A percentile compares a stretch with the other conserved stretches of the same genome.
Evolutionary conservation across 2,113 vertebrate species (phyloP).

Genomic region (Raphicerus campestris): DNA sequence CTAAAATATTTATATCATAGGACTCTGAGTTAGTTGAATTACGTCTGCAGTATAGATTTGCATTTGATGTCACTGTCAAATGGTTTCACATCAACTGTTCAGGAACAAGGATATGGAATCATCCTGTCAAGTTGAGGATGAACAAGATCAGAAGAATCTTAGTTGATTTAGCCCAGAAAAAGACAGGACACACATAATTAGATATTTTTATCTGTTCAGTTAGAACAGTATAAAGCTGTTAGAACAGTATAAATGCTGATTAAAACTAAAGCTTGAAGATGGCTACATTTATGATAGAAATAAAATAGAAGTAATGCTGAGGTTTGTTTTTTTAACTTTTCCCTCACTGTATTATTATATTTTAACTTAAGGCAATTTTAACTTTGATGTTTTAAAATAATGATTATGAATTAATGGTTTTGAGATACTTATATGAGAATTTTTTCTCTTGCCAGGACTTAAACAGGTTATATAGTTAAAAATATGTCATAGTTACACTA

Average conservation of each 20-base stretch:
- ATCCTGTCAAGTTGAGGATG: neutral
- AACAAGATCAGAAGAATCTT: neutral
- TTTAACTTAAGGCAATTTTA: slow-evolving; percentile 4
- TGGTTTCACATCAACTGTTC: neutral
- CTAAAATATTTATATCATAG: neutral
- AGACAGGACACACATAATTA: neutral
- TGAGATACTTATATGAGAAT: neutral
- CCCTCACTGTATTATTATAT: neutral
- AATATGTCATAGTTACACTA: neutral
- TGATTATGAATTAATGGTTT: neutral
- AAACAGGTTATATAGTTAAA: neutral
- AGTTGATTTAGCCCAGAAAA: neutral
- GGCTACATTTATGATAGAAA: neutral
- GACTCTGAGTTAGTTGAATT: neutral
- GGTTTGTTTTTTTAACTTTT: neutral
- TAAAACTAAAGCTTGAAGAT: neutral
- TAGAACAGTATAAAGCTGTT: slow-evolving; percentile 9
- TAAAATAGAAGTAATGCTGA: neutral
- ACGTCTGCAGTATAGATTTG: neutral
- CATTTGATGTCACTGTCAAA: neutral
- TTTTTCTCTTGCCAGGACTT: slow-evolving; percentile 19
- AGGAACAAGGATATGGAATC: neutral
- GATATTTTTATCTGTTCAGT: neutral
- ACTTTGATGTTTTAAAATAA: slow-evolving; percentile 28
- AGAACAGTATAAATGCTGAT: slow-evolving; percentile 10